phyloP scores from a whole-genome alignment of 2,888 invertebrate genomes.

The Steinernema scapterisci region DNA sequence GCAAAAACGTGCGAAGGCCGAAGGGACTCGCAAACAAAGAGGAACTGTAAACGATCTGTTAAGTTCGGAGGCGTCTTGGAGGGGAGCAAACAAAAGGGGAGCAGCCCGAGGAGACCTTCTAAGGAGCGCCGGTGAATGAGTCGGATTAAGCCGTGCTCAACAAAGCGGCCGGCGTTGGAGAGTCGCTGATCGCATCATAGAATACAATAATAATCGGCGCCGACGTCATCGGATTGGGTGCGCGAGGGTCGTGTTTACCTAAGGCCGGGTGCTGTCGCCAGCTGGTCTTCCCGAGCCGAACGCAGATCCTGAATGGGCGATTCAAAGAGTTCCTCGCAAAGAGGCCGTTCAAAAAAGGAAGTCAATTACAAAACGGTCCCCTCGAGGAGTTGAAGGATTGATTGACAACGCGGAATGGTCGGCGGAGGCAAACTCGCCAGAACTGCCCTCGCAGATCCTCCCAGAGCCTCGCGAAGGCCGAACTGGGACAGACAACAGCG shows the following conservation, averaged over 20 bases:
- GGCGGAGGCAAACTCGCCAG: not conserved
- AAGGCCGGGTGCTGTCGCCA: not conserved
- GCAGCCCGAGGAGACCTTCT: not conserved
- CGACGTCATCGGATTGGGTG: conserved; percentile 20
- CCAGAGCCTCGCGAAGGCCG: not conserved
- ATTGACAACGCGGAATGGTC: not conserved
- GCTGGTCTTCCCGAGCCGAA: conserved; percentile 17
- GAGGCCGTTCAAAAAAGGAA: conserved; percentile 3
- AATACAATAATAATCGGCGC: conserved; percentile 18
- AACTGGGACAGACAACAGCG: not conserved
- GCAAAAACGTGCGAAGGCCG: conserved; percentile 25
- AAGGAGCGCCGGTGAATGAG: not conserved
- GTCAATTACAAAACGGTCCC: conserved; percentile 30
- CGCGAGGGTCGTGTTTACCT: conserved; percentile 24
- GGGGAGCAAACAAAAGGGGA: conserved; percentile 1
- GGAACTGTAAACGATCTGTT: conserved; percentile 8
- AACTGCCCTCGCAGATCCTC: not conserved
- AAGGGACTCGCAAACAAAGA: conserved; percentile 16
- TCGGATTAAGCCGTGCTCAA: not conserved
- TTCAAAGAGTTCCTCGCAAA: not conserved
- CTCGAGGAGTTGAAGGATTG: conserved; percentile 5
- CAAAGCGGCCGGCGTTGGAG: too few species aligned
- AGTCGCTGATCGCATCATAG: not conserved
- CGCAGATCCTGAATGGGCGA: not conserved
- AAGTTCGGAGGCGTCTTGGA: conserved; percentile 6